Conservation (phyloP, 2,113 vertebrate genomes). For the Isurus oxyrinchus region DNA sequence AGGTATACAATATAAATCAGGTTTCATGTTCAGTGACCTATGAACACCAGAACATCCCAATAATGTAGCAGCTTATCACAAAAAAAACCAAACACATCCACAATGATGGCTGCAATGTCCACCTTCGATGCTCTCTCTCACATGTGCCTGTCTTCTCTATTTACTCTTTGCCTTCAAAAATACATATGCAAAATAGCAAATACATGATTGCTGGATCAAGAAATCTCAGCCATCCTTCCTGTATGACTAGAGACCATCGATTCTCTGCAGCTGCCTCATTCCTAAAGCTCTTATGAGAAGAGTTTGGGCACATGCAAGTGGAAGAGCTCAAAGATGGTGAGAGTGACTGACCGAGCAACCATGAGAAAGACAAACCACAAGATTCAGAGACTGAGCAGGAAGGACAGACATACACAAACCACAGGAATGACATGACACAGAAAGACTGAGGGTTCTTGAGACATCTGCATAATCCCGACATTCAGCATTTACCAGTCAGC, state of each 20-base stretch:
- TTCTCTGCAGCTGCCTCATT: background rate
- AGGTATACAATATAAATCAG: constrained; percentile 96
- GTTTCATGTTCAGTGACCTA: constrained; percentile 81
- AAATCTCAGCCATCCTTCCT: constrained; percentile 37
- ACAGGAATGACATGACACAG: background rate
- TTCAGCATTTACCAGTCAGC: background rate
- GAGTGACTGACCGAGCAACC: background rate
- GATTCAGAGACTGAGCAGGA: constrained; percentile 4
- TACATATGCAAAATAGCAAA: constrained; percentile 13
- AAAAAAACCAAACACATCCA: constrained; percentile 48
- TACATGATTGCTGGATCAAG: constrained; percentile 43
- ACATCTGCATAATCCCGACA: background rate
- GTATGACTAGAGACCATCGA: background rate
- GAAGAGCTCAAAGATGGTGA: background rate
- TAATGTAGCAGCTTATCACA: constrained; percentile 70
- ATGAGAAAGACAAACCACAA: background rate
- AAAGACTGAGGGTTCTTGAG: background rate
- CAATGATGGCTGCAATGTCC: constrained; percentile 36
- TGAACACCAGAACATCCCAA: constrained; percentile 68
- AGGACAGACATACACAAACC: background rate
- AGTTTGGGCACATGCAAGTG: background rate
- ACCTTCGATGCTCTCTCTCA: background rate
- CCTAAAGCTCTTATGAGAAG: background rate
- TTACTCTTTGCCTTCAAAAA: background rate
- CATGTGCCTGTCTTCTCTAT: background rate